Percentiles rank a stretch among this genome's conserved stretches.
phyloP scores from a whole-genome alignment of 2,888 invertebrate genomes.

The Hanleya hanleyi region DNA sequence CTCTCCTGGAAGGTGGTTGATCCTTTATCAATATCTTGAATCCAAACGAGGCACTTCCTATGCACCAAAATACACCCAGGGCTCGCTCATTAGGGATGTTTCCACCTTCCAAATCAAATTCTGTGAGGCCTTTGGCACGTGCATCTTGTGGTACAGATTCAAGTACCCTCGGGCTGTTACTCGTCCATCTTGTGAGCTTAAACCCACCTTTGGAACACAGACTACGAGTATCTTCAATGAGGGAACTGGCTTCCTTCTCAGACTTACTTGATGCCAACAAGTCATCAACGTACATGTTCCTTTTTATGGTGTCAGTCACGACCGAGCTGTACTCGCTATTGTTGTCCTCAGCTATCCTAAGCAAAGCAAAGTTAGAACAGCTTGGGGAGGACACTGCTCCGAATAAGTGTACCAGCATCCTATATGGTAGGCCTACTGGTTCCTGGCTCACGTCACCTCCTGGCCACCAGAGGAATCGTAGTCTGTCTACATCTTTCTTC shows the following conservation, averaged over 20 bases:
- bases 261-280: neutral
- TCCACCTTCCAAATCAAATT: neutral
- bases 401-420: conserved; percentile 39
- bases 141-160: neutral
- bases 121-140: neutral
- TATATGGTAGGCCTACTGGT: conserved; percentile 19
- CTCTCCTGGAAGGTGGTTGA: conserved; percentile 33
- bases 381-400: too few species aligned
- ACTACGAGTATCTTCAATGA: too few species aligned
- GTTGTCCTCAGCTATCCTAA: too few species aligned
- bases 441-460: conserved; percentile 14
- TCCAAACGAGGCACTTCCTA: conserved; percentile 24
- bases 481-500: neutral
- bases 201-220: neutral
- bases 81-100: neutral
- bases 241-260: conserved; percentile 25
- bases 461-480: neutral
- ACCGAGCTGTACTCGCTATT: too few species aligned
- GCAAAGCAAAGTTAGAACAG: too few species aligned
- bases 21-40: conserved; percentile 31
- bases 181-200: neutral
- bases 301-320: too few species aligned
- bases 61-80: conserved; percentile 35
- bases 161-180: neutral
- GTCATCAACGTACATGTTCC: conserved; percentile 26